Evolutionary conservation across 2,797 vertebrate genomes (phyloP), one percentile per base, ranked within the genome.

Genomic region (Leptatherina wallacei): DNA sequence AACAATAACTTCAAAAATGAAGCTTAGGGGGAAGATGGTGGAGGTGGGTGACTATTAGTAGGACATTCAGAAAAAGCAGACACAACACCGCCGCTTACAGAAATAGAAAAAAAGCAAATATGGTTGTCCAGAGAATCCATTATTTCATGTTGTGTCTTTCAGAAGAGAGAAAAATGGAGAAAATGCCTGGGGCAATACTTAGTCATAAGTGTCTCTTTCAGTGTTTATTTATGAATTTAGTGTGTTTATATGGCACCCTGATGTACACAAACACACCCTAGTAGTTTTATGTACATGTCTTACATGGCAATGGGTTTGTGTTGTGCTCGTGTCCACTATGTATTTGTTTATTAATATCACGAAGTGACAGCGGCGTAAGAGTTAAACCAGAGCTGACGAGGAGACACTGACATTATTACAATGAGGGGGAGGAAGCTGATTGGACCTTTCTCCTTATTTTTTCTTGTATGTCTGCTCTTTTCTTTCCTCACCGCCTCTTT

Each of bases 1-100:
- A 61, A 68, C 62, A 77, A 86, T 75, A 75, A 69, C 57, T 65
- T 81, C 14, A 63, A 54, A 85, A 73, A 78, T 70, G 0, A 80
- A 65, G 64, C 77, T 82, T 80, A 4, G 24, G 49, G 73, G 69
- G 71, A 54, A 77, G 44, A 71, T 47, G 14, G 51, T 29, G 51
- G 33, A 76, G 51, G 63, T 55, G 49, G 67, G 60, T 68, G 66
- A 69, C 62, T 74, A 71, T 61, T 62, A 22, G 20, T 75, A 40
- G 32, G 51, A 68, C 78, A 72, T 68, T 69, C 54, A 65, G 72
- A 22, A 20, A 36, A 38, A 57, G 61, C 0, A 5, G 44, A 13
- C 13, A 3, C 12, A 68, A 67, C 38, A 64, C 27, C 0, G 3
- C 20, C n/a, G 38, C 63, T 73, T 40, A 58, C 20, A 69, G n/a